phyloP scores from a whole-genome alignment of 2,888 invertebrate species.

The Lordiphosa fenestrarum region DNA sequence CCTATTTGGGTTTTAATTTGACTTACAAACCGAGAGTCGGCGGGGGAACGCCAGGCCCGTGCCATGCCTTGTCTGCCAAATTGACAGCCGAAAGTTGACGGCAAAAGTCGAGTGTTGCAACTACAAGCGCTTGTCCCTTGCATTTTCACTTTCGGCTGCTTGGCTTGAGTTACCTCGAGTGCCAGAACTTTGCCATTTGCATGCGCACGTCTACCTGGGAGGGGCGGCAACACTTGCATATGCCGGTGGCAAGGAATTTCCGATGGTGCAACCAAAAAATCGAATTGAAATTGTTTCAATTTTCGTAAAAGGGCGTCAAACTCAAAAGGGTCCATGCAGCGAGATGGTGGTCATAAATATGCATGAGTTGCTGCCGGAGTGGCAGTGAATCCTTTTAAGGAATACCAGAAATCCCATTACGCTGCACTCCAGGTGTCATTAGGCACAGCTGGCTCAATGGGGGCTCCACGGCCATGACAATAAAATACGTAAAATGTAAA shows the following conservation, averaged over 20 bases:
- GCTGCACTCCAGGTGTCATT: conserved; percentile 43
- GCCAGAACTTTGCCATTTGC: conserved; percentile 42
- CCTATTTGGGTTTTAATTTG: conserved; percentile 61
- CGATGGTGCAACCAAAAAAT: conserved; percentile 33
- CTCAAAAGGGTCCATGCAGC: conserved; percentile 37
- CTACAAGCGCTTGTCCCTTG: conserved; percentile 49
- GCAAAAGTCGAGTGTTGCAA: conserved; percentile 21
- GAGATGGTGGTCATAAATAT: conserved; percentile 34
- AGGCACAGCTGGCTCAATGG: conserved; percentile 36
- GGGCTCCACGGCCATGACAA: conserved; percentile 18
- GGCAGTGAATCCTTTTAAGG: conserved; percentile 42
- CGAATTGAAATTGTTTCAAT: conserved; percentile 70
- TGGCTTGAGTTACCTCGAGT: conserved; percentile 26
- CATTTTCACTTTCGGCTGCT: conserved; percentile 49
- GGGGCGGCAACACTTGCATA: too few species aligned
- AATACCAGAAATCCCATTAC: conserved; percentile 29
- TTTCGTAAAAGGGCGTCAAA: conserved; percentile 55
- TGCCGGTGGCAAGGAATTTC: neutral
- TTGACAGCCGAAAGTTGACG: conserved; percentile 12
- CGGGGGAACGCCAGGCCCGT: conserved; percentile 17
- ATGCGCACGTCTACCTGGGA: conserved; percentile 7
- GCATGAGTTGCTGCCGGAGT: conserved; percentile 28
- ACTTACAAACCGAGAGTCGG: conserved; percentile 41
- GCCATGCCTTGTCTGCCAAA: conserved; percentile 13
- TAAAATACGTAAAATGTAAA: conserved; percentile 44